Conservation (phyloP, 2,888 invertebrate species). For the Conops quadrifasciatus region DNA sequence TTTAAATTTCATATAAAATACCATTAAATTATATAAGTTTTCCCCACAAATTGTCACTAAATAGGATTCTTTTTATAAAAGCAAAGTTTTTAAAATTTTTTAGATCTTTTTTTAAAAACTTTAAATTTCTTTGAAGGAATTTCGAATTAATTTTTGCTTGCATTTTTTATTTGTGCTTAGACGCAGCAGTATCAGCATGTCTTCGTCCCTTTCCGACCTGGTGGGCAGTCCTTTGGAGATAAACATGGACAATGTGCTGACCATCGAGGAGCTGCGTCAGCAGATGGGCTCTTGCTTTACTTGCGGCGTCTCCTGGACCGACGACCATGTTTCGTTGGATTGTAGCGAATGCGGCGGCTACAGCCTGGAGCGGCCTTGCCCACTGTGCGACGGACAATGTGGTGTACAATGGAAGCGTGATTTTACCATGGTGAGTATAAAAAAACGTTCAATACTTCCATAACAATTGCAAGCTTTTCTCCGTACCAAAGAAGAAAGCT, state of each 20-base stretch:
- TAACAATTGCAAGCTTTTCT: background rate
- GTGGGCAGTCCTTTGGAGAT: conserved; percentile 63
- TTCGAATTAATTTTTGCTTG: too few relatives aligned
- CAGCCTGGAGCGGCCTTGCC: conserved; percentile 78
- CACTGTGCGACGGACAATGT: conserved; percentile 78
- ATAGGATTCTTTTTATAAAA: too few relatives aligned
- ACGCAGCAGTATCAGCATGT: conserved; percentile 62
- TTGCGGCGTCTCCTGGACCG: conserved; percentile 83
- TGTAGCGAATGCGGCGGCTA: conserved; percentile 85
- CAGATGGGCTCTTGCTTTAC: conserved; percentile 79
- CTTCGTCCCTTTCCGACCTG: conserved; percentile 63
- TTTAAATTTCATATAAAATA: too few relatives aligned
- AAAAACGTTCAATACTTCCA: background rate
- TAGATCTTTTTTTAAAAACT: too few relatives aligned
- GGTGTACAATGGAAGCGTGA: conserved; percentile 78
- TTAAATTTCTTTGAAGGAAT: too few relatives aligned
- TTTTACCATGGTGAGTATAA: conserved; percentile 75
- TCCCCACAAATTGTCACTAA: too few relatives aligned
- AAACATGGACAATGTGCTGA: conserved; percentile 68
- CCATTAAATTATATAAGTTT: too few relatives aligned
- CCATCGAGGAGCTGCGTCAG: conserved; percentile 76
- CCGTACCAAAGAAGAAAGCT: background rate
- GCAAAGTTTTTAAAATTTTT: too few relatives aligned
- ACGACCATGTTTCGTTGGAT: conserved; percentile 79
- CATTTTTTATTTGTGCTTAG: too few relatives aligned